Evolutionary conservation across 37 sponge, comb jelly and placozoan genomes (phyloP), one percentile per base, ranked within the genome.

Genomic region (Aplysina aerophoba): DNA sequence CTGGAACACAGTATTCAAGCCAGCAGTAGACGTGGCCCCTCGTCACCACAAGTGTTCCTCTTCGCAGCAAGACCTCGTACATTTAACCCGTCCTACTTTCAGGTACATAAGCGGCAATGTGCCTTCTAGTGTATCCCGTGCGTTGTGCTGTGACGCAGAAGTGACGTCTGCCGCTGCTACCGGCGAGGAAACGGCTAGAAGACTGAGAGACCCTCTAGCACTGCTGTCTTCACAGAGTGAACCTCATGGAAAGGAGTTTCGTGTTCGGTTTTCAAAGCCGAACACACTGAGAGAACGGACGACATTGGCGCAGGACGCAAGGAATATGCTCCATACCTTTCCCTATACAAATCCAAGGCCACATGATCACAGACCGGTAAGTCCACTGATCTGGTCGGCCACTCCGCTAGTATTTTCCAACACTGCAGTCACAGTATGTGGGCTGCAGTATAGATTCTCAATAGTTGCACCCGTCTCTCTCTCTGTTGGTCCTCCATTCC

Each of bases 341-440:
- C 85, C 85, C 20, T 85, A 34, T 62, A 35, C 11, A 0, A 85
- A 85, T 56, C 85, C 85, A 12, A 40, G 40, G 55, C 85, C 85
- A 59, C 85, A 85, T 75, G 78, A 85, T 64, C 56, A 58, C 62
- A 85, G 85, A 85, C 78, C 85, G 39, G 85, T 85, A 74, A 15
- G 85, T 35, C n/a, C n/a, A n/a, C n/a, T n/a, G n/a, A n/a, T n/a
- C n/a, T n/a, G n/a, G n/a, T n/a, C n/a, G 15, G n/a, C 17, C 5
- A 28, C 11, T 37, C 15, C 39, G 19, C 19, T 63, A 37, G 13
- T 30, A 16, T 33, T 63, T 38, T n/a, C 44, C 11, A 11, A 44
- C 50, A 44, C 6, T 44, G n/a, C n/a, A n/a, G n/a, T n/a, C n/a
- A n/a, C n/a, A n/a, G n/a, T n/a, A n/a, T n/a, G n/a, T n/a, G n/a